phyloP scores from a whole-genome alignment of 1,140 invertebrate genomes.

The Atta cephalotes region DNA sequence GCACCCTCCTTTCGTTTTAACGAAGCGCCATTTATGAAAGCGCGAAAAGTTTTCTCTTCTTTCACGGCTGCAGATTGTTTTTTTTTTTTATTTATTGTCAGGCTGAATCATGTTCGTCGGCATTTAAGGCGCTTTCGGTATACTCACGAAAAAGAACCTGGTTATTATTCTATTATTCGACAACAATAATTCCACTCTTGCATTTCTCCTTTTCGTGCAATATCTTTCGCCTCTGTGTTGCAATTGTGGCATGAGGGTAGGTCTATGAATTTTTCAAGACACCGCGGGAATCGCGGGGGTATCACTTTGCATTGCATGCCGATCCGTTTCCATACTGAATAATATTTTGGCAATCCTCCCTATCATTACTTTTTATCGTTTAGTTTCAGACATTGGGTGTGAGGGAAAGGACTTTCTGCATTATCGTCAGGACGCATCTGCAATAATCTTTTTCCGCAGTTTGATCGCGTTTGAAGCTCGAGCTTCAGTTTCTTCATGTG shows the following conservation, averaged over 20 bases:
- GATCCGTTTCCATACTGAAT: neutral
- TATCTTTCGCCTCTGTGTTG: conserved; percentile 1
- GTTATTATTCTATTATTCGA: conserved; percentile 58
- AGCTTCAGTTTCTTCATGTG: neutral
- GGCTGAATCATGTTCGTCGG: conserved; percentile 7
- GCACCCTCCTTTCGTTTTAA: conserved; percentile 56
- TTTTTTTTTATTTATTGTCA: neutral
- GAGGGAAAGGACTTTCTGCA: neutral
- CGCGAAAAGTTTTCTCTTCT: conserved; percentile 23
- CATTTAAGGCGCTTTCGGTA: conserved; percentile 33
- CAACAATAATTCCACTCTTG: conserved; percentile 35
- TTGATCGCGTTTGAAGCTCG: no score
- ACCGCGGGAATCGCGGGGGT: neutral
- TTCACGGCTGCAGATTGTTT: neutral
- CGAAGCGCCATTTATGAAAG: conserved; percentile 53
- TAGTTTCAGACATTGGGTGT: neutral
- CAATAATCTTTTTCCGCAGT: neutral
- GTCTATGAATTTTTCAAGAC: conserved; percentile 46
- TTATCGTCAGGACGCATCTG: neutral
- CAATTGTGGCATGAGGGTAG: conserved; percentile 8
- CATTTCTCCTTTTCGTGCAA: neutral
- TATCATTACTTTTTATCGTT: neutral
- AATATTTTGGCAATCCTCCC: neutral
- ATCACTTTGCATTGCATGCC: conserved; percentile 39
- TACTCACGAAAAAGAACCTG: conserved; percentile 3